A percentile compares a stretch with the other conserved stretches of the same genome.
phyloP scores from a whole-genome alignment of 2,888 invertebrate species.

The Cataglyphis rosenhaueri region DNA sequence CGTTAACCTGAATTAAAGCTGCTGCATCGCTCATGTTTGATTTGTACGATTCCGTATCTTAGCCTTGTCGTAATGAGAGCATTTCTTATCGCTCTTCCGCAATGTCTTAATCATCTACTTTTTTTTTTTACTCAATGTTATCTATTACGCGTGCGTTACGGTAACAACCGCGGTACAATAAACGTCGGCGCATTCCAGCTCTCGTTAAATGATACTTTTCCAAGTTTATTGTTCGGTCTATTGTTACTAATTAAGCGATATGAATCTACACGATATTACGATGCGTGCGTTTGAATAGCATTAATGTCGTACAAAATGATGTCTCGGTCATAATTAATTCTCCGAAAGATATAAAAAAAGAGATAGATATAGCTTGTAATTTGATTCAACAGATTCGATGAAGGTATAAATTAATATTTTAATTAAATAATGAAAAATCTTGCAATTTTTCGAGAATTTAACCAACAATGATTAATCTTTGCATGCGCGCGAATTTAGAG shows the following conservation, averaged over 20 bases:
- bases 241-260: background rate
- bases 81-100: conserved; percentile 47
- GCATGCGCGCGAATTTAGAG: background rate
- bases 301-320: background rate
- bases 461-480: background rate
- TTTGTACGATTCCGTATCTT: background rate
- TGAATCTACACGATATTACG: background rate
- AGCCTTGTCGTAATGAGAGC: background rate
- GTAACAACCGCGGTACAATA: conserved; percentile 14
- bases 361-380: background rate
- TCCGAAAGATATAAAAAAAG: background rate
- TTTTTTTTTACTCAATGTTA: conserved; percentile 9
- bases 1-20: background rate
- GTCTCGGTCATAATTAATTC: background rate
- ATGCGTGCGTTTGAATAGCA: background rate
- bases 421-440: background rate
- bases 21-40: background rate
- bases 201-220: conserved; percentile 8
- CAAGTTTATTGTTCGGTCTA: background rate
- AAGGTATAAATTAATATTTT: background rate
- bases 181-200: background rate
- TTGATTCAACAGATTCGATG: background rate
- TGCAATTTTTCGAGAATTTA: background rate
- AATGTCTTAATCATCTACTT: conserved; percentile 22
- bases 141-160: conserved; percentile 31